phyloP scores from a whole-genome alignment of 1,140 invertebrate species.

The Cherax destructor region DNA sequence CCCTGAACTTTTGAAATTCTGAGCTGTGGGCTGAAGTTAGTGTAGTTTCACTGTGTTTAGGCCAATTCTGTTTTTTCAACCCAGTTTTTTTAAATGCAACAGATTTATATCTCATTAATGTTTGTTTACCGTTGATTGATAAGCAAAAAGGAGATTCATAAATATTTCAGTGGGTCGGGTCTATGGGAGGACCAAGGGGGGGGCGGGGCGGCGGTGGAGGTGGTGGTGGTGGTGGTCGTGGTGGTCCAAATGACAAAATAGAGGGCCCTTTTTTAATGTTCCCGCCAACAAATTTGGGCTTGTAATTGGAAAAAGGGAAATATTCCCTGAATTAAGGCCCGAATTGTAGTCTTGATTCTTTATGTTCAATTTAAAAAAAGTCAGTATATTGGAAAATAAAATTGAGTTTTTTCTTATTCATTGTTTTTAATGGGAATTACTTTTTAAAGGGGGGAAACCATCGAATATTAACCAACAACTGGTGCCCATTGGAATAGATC shows the following conservation, averaged over 20 bases:
- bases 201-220: slow-evolving; percentile 27
- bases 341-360: neutral
- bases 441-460: slow-evolving; percentile 87
- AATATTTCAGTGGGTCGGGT: slow-evolving; percentile 62
- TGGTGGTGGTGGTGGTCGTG: slow-evolving; percentile 47
- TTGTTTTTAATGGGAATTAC: slow-evolving; percentile 66
- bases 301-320: slow-evolving; percentile 94
- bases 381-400: neutral
- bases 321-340: neutral
- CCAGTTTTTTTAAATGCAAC: no score
- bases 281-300: slow-evolving; percentile 88
- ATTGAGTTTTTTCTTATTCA: no score
- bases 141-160: neutral
- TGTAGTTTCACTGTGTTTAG: no score
- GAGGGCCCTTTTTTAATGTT: slow-evolving; percentile 71
- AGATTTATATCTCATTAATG: no score
- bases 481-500: slow-evolving; percentile 90
- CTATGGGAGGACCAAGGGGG: slow-evolving; percentile 49
- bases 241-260: slow-evolving; percentile 64
- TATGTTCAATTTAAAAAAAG: neutral
- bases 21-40: no score
- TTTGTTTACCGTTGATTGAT: no score
- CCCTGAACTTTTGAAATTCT: no score
- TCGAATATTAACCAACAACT: slow-evolving; percentile 91
- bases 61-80: no score